Percentiles rank a stretch among this genome's conserved stretches.
Conservation (phyloP, 1,140 invertebrate genomes). For the Centruroides vittatus region DNA sequence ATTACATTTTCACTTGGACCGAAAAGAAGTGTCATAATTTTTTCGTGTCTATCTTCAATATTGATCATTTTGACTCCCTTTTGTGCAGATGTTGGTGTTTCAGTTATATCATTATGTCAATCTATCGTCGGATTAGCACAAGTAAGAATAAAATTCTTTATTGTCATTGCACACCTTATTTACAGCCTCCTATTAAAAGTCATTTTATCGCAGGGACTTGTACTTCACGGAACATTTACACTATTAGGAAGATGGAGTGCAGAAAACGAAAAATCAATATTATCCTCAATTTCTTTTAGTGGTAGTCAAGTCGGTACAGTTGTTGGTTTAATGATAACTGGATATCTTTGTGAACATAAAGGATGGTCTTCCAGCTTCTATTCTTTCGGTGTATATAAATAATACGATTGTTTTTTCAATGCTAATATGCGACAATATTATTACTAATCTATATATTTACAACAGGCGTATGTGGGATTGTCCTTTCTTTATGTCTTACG, state of each 20-base stretch:
- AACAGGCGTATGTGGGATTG: too few relatives aligned
- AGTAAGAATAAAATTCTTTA: conserved; percentile 16
- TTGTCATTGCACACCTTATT: too few relatives aligned
- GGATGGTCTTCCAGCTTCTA: conserved; percentile 18
- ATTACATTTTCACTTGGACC: conserved; percentile 59
- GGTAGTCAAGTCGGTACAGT: conserved; percentile 3
- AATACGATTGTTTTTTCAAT: too few relatives aligned
- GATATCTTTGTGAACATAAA: conserved; percentile 6
- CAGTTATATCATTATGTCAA: conserved; percentile 26
- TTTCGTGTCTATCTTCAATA: conserved; percentile 61
- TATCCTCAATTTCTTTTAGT: not conserved
- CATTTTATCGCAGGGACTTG: not conserved
- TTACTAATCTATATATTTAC: conserved; percentile 56
- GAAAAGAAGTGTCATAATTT: conserved; percentile 67
- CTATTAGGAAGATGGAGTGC: not conserved
- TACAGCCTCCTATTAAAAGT: not conserved
- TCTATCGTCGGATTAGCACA: conserved; percentile 29
- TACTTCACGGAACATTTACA: not conserved
- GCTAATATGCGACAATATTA: conserved; percentile 30
- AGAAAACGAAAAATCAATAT: not conserved
- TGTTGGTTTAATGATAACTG: conserved; percentile 7
- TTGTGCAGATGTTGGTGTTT: conserved; percentile 32
- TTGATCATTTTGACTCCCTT: conserved; percentile 67
- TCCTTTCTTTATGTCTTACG: too few relatives aligned
- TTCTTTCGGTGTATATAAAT: not conserved